Evolutionary conservation across 1,140 invertebrate species (phyloP).

Genomic region (Zophobas morio): DNA sequence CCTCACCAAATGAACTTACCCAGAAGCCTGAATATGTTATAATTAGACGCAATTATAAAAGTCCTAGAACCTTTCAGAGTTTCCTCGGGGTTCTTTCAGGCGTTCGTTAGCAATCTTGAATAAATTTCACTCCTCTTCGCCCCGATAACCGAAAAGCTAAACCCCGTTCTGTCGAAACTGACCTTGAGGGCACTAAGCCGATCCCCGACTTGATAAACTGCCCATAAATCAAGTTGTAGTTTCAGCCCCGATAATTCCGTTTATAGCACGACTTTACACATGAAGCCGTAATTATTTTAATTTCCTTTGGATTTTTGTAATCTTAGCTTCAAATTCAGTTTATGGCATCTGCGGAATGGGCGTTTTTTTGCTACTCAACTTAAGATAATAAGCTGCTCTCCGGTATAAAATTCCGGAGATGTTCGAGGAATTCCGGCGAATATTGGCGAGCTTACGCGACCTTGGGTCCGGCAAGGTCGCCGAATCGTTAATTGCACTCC

Average conservation of each 20-base stretch:
- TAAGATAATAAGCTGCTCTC: too few species aligned
- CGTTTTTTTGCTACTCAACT: too few species aligned
- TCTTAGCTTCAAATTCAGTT: too few species aligned
- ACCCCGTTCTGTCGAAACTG: conserved; percentile 5
- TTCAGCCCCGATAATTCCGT: conserved; percentile 16
- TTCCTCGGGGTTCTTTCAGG: too few species aligned
- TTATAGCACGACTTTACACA: conserved; percentile 32
- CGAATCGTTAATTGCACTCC: conserved; percentile 11
- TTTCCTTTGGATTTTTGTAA: neutral
- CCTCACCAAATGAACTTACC: conserved; percentile 8
- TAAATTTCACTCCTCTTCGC: neutral
- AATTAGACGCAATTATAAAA: conserved; percentile 34
- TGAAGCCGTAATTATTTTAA: conserved; percentile 17
- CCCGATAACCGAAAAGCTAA: conserved; percentile 28
- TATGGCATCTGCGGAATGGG: too few species aligned
- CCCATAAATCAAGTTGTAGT: conserved; percentile 37
- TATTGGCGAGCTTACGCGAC: neutral
- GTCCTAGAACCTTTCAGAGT: neutral
- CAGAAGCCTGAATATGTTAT: conserved; percentile 2
- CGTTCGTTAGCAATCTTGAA: too few species aligned
- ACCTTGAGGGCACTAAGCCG: conserved; percentile 21
- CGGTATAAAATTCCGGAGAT: neutral
- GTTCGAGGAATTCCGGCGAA: conserved; percentile 17
- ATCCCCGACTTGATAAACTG: conserved; percentile 1
- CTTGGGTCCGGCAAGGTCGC: conserved; percentile 28